Percentiles rank a stretch among this genome's conserved stretches.
These are phyloP conservation scores for Bergia sp. DNA, from an alignment of 92 coral and sea anemone species.

Conservation along the genomic window DNA sequence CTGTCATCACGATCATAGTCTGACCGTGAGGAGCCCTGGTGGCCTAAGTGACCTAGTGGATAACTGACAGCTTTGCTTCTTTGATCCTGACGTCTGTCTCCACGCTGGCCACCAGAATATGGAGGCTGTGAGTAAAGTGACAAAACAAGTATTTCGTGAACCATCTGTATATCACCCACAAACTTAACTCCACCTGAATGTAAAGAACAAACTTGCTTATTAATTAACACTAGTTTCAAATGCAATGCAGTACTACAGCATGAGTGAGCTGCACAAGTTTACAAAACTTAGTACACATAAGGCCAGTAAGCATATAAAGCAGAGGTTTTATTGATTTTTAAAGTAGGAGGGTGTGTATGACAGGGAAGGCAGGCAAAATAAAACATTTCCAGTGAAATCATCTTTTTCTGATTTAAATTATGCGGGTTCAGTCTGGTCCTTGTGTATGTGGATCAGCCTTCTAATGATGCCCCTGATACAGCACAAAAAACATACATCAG, in stretches of 20 bases:
- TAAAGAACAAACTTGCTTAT: neutral
- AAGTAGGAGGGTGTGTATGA: too few relatives aligned
- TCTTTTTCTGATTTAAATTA: too few relatives aligned
- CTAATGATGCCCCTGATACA: too few relatives aligned
- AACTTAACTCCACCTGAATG: neutral
- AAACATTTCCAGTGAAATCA: neutral
- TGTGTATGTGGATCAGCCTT: too few relatives aligned
- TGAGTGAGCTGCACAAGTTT: neutral
- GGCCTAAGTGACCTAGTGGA: slow-evolving; percentile 63
- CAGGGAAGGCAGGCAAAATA: neutral
- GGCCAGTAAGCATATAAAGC: too few relatives aligned
- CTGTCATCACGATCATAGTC: slow-evolving; percentile 56
- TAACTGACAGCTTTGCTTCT: slow-evolving; percentile 62
- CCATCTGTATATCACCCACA: neutral
- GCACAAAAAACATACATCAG: too few relatives aligned
- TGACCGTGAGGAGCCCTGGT: slow-evolving; percentile 52
- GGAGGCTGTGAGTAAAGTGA: slow-evolving; percentile 85
- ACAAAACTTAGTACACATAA: neutral
- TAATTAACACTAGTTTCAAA: neutral
- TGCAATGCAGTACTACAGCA: neutral
- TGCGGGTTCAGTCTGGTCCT: too few relatives aligned
- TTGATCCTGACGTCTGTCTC: slow-evolving; percentile 59
- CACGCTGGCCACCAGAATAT: slow-evolving; percentile 64
- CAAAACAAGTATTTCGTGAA: slow-evolving; percentile 57
- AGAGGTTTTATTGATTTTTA: too few relatives aligned